A percentile compares a stretch with the other conserved stretches of the same genome.
Evolutionary conservation across 1,140 invertebrate species (phyloP).

Genomic region (Lethrus apterus): DNA sequence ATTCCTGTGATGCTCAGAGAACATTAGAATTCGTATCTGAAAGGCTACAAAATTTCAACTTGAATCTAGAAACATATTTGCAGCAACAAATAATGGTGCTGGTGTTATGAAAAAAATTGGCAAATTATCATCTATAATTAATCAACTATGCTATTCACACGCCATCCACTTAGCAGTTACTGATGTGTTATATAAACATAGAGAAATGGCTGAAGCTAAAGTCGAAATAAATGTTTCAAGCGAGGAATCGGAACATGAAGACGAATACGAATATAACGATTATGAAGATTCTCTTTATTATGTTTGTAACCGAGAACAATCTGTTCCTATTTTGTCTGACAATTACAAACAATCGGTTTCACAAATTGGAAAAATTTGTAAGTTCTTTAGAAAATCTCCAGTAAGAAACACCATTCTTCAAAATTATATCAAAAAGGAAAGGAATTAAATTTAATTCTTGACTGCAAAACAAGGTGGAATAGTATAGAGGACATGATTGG

Average conservation of each 20-base stretch:
- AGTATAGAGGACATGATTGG: constrained; percentile 8
- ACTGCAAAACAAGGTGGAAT: too few species aligned
- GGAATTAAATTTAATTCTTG: too few species aligned
- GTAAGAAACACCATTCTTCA: constrained; percentile 9
- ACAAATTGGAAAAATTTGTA: constrained; percentile 2
- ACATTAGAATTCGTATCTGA: constrained; percentile 3
- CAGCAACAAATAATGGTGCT: constrained; percentile 9
- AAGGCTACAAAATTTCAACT: constrained; percentile 3
- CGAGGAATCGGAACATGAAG: constrained; percentile 9
- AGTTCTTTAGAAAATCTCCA: constrained; percentile 8
- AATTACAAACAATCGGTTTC: not conserved
- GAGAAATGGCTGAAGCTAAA: too few species aligned
- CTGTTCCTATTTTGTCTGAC: constrained; percentile 3
- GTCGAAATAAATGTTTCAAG: constrained; percentile 5
- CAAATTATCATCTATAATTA: constrained; percentile 1
- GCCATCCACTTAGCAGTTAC: constrained; percentile 13
- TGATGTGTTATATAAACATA: constrained; percentile 11
- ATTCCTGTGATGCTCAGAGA: not conserved
- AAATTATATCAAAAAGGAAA: constrained; percentile 5
- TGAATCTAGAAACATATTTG: constrained; percentile 4
- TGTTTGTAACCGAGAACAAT: not conserved
- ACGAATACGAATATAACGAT: not conserved
- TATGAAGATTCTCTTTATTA: not conserved
- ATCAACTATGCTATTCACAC: constrained; percentile 12
- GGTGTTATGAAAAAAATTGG: constrained; percentile 16